Conservation (phyloP, 2,888 invertebrate species). For the Brenthis daphne region DNA sequence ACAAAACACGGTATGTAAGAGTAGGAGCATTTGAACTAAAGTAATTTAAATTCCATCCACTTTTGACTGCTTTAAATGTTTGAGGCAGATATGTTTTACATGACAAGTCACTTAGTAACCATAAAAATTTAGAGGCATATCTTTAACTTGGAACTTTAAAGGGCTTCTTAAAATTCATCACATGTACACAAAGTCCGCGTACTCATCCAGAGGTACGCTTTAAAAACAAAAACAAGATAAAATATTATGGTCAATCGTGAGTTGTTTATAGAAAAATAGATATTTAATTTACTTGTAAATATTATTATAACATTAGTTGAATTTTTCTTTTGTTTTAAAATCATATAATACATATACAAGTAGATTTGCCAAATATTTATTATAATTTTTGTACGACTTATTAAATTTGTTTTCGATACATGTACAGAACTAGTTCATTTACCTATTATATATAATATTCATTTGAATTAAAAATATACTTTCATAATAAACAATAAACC, state of each 20-base stretch:
- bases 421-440: too few relatives aligned
- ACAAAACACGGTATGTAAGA: slow-evolving; percentile 1
- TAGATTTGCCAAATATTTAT: too few relatives aligned
- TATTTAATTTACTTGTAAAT: too few relatives aligned
- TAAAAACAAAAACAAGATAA: slow-evolving; percentile 53
- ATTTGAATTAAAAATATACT: too few relatives aligned
- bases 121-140: slow-evolving; percentile 65
- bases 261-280: slow-evolving; percentile 11
- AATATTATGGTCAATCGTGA: slow-evolving; percentile 31
- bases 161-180: slow-evolving; percentile 76
- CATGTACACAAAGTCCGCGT: slow-evolving; percentile 58
- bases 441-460: too few relatives aligned
- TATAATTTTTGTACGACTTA: too few relatives aligned
- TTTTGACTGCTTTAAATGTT: slow-evolving; percentile 23
- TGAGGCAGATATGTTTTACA: slow-evolving; percentile 50
- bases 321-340: too few relatives aligned
- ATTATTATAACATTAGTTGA: too few relatives aligned
- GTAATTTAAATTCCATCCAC: slow-evolving; percentile 28
- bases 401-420: too few relatives aligned
- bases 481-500: too few relatives aligned
- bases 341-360: too few relatives aligned
- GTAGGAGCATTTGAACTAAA: slow-evolving; percentile 4
- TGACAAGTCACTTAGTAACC: slow-evolving; percentile 58
- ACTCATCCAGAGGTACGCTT: slow-evolving; percentile 67
- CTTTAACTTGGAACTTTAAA: slow-evolving; percentile 24